Evolutionary conservation across 1,140 invertebrate genomes (phyloP), one percentile per base, ranked within the genome.

Genomic region (Limonius californicus): DNA sequence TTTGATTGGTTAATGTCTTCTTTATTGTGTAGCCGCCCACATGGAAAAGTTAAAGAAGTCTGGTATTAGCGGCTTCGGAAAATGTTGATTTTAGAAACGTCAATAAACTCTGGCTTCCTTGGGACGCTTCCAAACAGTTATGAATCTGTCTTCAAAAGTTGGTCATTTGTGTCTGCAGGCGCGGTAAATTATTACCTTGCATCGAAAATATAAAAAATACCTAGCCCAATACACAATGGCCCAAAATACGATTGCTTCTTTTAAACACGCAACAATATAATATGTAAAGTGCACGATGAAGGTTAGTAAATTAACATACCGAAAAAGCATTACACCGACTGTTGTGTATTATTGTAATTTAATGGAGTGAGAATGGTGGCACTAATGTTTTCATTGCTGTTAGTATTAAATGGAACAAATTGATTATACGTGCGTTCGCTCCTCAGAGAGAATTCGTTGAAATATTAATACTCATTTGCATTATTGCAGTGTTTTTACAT

Each of bases 331-430:
- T 27, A 27, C 23, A 27, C 9, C 23, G 23, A 27, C 23, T 9
- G 9, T 27, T 27, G 23, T n/a, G n/a, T 27, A 27, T 3, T 27
- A 39, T 39, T 39, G n/a, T 12, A 39, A 2, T 39, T n/a, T n/a
- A 2, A n/a, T 14, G 35, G n/a, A 39, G 35, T 39, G 8, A 14
- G 8, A 19, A 18, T 50, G 3, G 16, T 21, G 45, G n/a, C n/a
- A 50, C 16, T 39, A 27, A 61, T 61, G 63, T 64, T 64, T 60
- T 64, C 45, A 56, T 57, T 60, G 42, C 32, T 35, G 58, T 47
- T 64, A 64, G 54, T 64, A 64, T 15, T 54, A 57, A 27, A 59
- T 30, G 39, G 53, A 61, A 66, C 61, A 66, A 66, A 66, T 63
- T 66, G 65, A 66, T 66, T 66, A 55, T 56, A 39, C 45, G 47